phyloP scores from a whole-genome alignment of 2,113 vertebrate species.

The Bos taurus region ARS-UCD2.0 NC_037349.1:58272001-58272500 shows the following conservation, averaged over 20 bases:
- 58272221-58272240: not conserved
- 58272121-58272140: not conserved
- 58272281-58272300: not conserved
- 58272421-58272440: not conserved
- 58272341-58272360: not conserved
- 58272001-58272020: not conserved
- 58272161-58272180: not conserved
- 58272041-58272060: rapidly evolving
- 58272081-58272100: not conserved
- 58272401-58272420: not conserved
- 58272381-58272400: not conserved
- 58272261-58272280: not conserved
- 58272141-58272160: not conserved
- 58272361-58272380: not conserved
- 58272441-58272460: not conserved
- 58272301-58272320: not conserved
- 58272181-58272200: not conserved
- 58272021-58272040: not conserved
- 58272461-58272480: not conserved
- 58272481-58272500: not conserved
- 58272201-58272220: not conserved
- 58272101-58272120: rapidly evolving
- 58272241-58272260: not conserved
- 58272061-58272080: not conserved
- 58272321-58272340: not conserved